These are phyloP conservation scores for Podotricha telesiphe DNA, from an alignment of 2,888 invertebrate species.

Conservation along the genomic window DNA sequence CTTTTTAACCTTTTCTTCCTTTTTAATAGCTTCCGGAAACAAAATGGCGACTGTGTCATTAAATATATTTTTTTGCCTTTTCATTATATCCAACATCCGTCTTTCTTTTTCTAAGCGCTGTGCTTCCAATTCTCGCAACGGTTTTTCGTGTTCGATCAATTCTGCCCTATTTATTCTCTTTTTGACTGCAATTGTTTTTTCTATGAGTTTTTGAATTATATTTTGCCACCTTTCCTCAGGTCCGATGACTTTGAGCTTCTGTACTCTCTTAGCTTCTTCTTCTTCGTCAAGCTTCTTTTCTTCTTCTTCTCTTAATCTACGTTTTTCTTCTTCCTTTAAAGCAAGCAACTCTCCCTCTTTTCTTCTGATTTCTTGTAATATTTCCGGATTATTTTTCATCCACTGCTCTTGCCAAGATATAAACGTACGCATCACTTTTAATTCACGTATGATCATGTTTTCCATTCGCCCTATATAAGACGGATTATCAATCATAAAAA, in stretches of 20 bases:
- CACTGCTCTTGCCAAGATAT: conserved; percentile 85
- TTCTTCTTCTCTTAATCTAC: conserved; percentile 65
- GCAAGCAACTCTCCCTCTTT: conserved; percentile 72
- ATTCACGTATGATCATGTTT: conserved; percentile 79
- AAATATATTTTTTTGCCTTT: conserved; percentile 85
- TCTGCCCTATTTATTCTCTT: conserved; percentile 85
- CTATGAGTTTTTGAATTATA: conserved; percentile 86
- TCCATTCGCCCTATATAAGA: conserved; percentile 70
- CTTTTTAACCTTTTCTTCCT: conserved; percentile 68
- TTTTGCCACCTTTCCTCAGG: conserved; percentile 84
- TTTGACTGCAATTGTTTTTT: conserved; percentile 85
- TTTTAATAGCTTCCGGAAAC: conserved; percentile 85
- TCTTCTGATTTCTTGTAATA: conserved; percentile 66
- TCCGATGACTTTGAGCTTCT: conserved; percentile 67
- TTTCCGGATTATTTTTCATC: conserved; percentile 70
- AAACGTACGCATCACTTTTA: conserved; percentile 78
- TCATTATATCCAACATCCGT: conserved; percentile 83
- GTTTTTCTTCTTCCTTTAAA: conserved; percentile 73
- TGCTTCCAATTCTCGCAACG: conserved; percentile 83
- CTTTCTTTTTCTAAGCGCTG: conserved; percentile 83
- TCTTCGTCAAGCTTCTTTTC: conserved; percentile 78
- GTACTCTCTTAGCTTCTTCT: conserved; percentile 74
- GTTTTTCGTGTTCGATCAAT: conserved; percentile 84
- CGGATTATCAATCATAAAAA: conserved; percentile 75
- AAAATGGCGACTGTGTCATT: conserved; percentile 85